Evolutionary conservation across 2,113 vertebrate species (phyloP), one percentile per base, ranked within the genome.

Genomic region (Psittacus erithacus): DNA sequence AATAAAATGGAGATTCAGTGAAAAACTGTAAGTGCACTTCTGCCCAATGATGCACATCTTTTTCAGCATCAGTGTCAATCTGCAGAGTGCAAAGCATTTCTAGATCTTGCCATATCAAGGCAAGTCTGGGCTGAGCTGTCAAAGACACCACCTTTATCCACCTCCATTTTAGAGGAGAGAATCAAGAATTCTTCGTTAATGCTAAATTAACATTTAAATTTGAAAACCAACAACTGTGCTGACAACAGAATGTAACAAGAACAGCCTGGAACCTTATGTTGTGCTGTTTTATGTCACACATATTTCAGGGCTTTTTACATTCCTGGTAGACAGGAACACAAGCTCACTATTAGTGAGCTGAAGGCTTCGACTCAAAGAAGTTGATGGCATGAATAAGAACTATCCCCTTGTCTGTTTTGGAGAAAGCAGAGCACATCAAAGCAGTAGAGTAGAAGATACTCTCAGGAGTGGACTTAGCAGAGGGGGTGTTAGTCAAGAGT

Each of bases 181-280:
- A 91, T 82, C 55, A 81, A 93, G 79, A 95, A 86, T 70, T 71
- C 76, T 92, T 96, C 47, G n/a, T 93, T 93, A 96, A 96, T 94
- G 92, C 69, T 93, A 94, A 89, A 96, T 91, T 95, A 95, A 96
- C 95, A 94, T 96, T 96, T 96, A 94, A 92, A 93, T 92, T 88
- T 95, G 82, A 95, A 93, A 96, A 90, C 55, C 64, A 88, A 86
- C 88, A 96, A 96, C 90, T 96, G 90, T 94, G 88, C 90, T 96
- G 90, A 94, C 82, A 93, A 94, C 60, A 88, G 90, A 94, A 96
- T 94, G 85, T 94, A 95, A 95, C 82, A 92, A 95, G 92, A 96
- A 96, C 93, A 95, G 92, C 87, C 95, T 94, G 92, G 95, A 95
- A 95, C 95, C 96, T 96, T 96, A 96, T 92, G 94, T 91, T 97